Evolutionary conservation across 2,888 invertebrate genomes (phyloP), one percentile per base, ranked within the genome.

Genomic region (Gortyna flavago): DNA sequence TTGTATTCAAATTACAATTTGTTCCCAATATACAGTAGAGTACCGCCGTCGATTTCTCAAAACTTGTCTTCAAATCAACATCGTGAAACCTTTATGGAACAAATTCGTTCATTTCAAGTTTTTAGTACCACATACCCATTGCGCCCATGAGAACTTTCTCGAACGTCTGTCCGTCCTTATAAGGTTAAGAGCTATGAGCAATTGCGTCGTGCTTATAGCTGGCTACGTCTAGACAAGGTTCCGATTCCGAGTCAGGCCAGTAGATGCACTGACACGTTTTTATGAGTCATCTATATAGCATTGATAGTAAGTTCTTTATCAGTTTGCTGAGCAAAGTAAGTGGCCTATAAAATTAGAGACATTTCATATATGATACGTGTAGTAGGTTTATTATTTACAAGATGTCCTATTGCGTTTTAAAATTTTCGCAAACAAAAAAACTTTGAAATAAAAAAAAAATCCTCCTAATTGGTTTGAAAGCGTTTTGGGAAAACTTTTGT

Each of bases 301-400:
- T 64, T 81, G 85, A 76, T 85, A 81, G 25, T 71, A n/a, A 16
- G 25, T 41, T 74, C 62, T 61, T 81, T 85, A 82, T 82, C 82
- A 81, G 85, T 85, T 68, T n/a, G 25, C 38, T 61, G 2, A 32
- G 44, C 21, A 16, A 62, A 59, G 70, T 68, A 62, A 68, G 54
- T 85, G 64, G 21, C 71, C 64, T 85, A 65, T 61, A 38, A 71
- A 80, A 41, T 67, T 59, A 13, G 35, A 54, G 29, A 59, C 8
- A 57, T 75, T 67, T 59, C 16, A 13, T 35, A 3, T 62, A 1
- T 44, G 18, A 41, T 67, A 41, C 0, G 35, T 5, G 44, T 44
- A 66, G 44, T 54, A 44, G 38, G 51, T 65, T 65, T 8, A 59
- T 18, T 76, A 6, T 29, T 29, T 25, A 44, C 44, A 59, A 62